phyloP scores from a whole-genome alignment of 2,888 invertebrate genomes.

The Nomada ruficornis region DNA sequence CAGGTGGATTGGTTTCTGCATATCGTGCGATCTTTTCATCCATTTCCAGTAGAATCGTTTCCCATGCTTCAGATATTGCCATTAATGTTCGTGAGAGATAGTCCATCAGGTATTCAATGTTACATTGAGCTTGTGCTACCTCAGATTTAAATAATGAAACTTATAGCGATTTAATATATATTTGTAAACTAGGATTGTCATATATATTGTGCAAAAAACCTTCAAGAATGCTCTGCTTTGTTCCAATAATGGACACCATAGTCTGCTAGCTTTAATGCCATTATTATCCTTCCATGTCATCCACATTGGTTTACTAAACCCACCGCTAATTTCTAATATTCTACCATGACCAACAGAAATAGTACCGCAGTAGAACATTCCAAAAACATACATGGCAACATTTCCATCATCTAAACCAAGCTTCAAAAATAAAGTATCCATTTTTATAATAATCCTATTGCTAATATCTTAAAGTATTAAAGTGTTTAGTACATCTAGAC shows the following conservation, averaged over 20 bases:
- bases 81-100: constrained; percentile 91
- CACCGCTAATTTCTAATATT: constrained; percentile 80
- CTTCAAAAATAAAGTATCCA: constrained; percentile 78
- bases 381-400: constrained; percentile 90
- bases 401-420: constrained; percentile 91
- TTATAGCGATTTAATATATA: constrained; percentile 11
- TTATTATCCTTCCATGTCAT: constrained; percentile 74
- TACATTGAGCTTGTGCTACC: constrained; percentile 82
- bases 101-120: constrained; percentile 87
- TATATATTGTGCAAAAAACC: constrained; percentile 62
- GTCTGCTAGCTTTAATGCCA: constrained; percentile 74
- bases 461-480: not conserved
- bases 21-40: constrained; percentile 96
- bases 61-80: constrained; percentile 96
- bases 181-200: not conserved
- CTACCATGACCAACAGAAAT: constrained; percentile 83
- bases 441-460: not conserved
- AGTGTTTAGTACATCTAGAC: constrained; percentile 38
- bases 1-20: constrained; percentile 91
- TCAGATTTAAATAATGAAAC: constrained; percentile 53
- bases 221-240: constrained; percentile 80
- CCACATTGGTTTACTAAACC: constrained; percentile 80
- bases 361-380: constrained; percentile 92
- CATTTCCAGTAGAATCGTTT: constrained; percentile 96
- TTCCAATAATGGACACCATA: constrained; percentile 80